phyloP scores from a whole-genome alignment of 2,888 invertebrate species.

The Conomelus anceps region DNA sequence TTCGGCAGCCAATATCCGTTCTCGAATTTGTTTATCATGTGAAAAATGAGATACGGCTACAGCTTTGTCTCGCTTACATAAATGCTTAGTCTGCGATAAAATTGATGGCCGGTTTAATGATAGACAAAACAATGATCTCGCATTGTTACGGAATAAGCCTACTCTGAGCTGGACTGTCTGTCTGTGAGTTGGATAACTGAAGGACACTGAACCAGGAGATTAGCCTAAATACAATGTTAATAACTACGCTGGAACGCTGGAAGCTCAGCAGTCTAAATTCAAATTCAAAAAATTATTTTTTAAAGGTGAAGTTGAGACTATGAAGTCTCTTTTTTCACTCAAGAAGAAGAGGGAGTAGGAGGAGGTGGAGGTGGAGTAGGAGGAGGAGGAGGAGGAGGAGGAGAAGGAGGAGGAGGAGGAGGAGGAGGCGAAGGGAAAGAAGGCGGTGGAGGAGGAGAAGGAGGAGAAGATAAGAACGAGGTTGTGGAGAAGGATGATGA shows the following conservation, averaged over 20 bases:
- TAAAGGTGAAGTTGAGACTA: too few species aligned
- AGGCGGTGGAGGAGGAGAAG: neutral
- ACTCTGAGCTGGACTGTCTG: neutral
- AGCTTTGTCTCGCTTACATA: neutral
- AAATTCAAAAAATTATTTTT: too few species aligned
- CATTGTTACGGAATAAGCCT: neutral
- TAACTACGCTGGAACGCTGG: too few species aligned
- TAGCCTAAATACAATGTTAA: too few species aligned
- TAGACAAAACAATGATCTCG: neutral
- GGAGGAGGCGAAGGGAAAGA: neutral
- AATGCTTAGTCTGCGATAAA: neutral
- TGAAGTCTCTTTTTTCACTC: too few species aligned
- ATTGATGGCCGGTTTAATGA: neutral
- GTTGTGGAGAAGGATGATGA: neutral
- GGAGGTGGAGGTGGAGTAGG: neutral
- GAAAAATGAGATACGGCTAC: neutral
- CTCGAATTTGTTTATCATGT: neutral
- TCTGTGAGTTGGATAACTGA: neutral
- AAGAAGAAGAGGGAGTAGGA: neutral
- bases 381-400: neutral
- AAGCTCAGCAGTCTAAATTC: too few species aligned
- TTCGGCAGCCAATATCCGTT: neutral
- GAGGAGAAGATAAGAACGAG: neutral
- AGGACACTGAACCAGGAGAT: neutral
- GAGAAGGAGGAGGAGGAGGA: neutral